Base-by-base conservation (phyloP, 30 jellyfish, hydroid and myxozoan species). In the Rhopilema esculentum region DNA sequence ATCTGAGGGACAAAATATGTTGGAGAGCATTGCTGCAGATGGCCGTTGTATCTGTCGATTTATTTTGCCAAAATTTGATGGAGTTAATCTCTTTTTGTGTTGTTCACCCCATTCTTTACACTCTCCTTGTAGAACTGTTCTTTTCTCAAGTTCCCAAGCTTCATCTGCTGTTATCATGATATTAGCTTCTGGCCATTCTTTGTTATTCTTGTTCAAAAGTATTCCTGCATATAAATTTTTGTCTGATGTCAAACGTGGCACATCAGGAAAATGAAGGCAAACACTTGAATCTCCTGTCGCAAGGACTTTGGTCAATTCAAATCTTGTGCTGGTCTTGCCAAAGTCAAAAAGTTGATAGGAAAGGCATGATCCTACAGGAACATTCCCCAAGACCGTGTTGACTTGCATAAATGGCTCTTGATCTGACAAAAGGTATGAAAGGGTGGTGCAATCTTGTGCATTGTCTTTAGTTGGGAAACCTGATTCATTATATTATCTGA, bases 21-120 rank as follows among this genome's bases (percentile, higher is more conserved):
- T 67, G 77, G 77, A 24, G 4, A 67, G 77, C 31, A 67, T 67
- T 23, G 77, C 77, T 33, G 30, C 77, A 67, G 77, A 24, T 67
- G 77, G 77, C 77, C 33, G 30, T 67, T 67, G 77, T 67, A 67
- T 67, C 33, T 40, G 48, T 33, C 77, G 77, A 67, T 67, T 67
- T 67, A 67, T 67, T 67, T 67, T 67, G 51, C 77, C 77, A 67
- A 67, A 67, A 40, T 67, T 67, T 67, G 77, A 67, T 22, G 77
- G 40, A 67, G 77, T 67, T 67, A 23, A 33, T 67, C 48, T 67
- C 33, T 15, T 67, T 33, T 67, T 67, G 77, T 67, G 77, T 33
- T 67, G 77, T 33, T 67, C 77, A 24, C 21, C 77, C 77, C 77
- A 67, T 67, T 67, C 77, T 67, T 67, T 67, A 23, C 77, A 67